A percentile compares a stretch with the other conserved stretches of the same genome.
Conservation (phyloP, 2,797 vertebrate genomes). For the Acropternis orthonyx region DNA sequence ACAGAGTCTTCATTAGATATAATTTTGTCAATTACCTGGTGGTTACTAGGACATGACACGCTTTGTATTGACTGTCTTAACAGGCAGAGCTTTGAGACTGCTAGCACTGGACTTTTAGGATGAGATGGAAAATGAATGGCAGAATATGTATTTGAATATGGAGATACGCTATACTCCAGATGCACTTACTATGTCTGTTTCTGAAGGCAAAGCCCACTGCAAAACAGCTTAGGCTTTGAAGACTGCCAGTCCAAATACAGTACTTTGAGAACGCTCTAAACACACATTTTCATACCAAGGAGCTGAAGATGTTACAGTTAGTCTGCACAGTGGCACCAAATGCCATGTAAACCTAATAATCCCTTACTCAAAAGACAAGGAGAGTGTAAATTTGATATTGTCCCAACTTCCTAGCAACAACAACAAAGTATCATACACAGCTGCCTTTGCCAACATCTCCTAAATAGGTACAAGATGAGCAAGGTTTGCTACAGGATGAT, state of each 20-base stretch:
- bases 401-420: background rate
- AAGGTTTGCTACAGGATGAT: background rate
- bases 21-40: background rate
- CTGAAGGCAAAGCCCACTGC: background rate
- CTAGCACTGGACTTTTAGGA: background rate
- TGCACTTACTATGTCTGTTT: background rate
- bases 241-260: background rate
- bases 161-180: background rate
- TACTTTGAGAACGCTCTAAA: background rate
- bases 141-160: background rate
- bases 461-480: fast-evolving
- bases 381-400: background rate
- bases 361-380: background rate
- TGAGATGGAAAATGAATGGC: background rate
- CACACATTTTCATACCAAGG: fast-evolving
- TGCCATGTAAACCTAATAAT: fast-evolving
- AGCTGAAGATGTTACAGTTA: background rate
- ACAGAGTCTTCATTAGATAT: background rate
- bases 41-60: background rate
- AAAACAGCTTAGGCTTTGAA: background rate
- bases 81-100: background rate
- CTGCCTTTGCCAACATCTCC: background rate
- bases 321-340: background rate
- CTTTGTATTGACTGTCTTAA: background rate
- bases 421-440: background rate